Conservation (phyloP, 2,797 vertebrate genomes). For the Coranthus polyacanthus region DNA sequence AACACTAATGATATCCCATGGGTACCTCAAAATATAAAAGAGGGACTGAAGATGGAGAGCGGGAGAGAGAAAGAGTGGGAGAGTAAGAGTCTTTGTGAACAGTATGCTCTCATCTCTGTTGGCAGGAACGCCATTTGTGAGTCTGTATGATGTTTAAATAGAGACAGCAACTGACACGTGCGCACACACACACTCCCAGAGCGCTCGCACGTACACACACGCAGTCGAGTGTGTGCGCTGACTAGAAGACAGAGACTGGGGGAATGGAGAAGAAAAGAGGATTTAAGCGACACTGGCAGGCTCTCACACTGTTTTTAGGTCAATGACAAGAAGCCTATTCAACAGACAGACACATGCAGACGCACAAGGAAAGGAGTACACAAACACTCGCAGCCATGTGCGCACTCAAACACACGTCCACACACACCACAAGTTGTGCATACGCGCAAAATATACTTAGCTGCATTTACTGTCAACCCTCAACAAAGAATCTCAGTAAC, state of each 20-base stretch:
- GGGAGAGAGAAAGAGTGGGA: conserved; percentile 59
- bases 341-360: conserved; percentile 59
- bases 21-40: conserved; percentile 67
- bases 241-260: conserved; percentile 66
- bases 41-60: conserved; percentile 55
- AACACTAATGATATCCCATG: conserved; percentile 80
- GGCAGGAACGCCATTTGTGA: conserved; percentile 77
- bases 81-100: conserved; percentile 73
- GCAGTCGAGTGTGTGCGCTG: conserved; percentile 27
- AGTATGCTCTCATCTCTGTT: conserved; percentile 73
- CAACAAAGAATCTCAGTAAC: conserved; percentile 48
- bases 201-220: conserved; percentile 15
- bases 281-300: conserved; percentile 79
- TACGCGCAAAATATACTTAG: conserved; percentile 55
- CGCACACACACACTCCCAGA: conserved; percentile 12
- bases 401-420: neutral
- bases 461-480: conserved; percentile 58
- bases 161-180: conserved; percentile 59
- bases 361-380: conserved; percentile 26
- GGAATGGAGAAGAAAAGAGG: conserved; percentile 78
- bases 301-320: conserved; percentile 80
- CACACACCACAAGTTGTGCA: conserved; percentile 24
- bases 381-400: conserved; percentile 36
- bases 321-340: conserved; percentile 80
- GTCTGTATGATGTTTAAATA: conserved; percentile 82